Evolutionary conservation across 1,140 invertebrate genomes (phyloP).

Genomic region (Pararge aegeria): DNA sequence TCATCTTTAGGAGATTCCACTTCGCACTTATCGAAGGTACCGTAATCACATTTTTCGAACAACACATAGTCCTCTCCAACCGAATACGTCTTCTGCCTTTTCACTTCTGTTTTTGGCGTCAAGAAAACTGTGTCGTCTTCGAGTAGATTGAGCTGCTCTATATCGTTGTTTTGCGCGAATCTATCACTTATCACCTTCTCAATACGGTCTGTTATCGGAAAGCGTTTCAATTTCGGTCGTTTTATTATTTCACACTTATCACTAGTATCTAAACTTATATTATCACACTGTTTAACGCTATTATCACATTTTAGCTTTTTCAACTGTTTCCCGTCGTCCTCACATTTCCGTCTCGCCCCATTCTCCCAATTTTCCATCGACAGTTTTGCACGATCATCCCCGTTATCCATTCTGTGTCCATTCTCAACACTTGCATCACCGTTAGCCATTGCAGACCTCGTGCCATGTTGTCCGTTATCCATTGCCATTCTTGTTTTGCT

Average conservation of each 20-base stretch:
- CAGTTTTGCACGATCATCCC: not conserved
- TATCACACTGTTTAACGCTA: constrained; percentile 72
- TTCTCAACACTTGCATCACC: not conserved
- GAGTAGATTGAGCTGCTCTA: constrained; percentile 57
- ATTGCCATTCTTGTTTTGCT: not conserved
- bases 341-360: constrained; percentile 47
- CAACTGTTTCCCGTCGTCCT: constrained; percentile 48
- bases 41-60: constrained; percentile 75
- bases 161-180: constrained; percentile 50
- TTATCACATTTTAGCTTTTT: constrained; percentile 79
- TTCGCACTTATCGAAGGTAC: constrained; percentile 57
- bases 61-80: constrained; percentile 61
- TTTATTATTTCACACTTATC: constrained; percentile 61
- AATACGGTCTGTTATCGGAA: constrained; percentile 63
- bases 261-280: constrained; percentile 63
- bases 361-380: constrained; percentile 21
- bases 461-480: not conserved
- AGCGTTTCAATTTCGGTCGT: constrained; percentile 65
- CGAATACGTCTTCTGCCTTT: constrained; percentile 63
- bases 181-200: constrained; percentile 65
- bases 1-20: constrained; percentile 49
- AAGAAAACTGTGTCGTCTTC: constrained; percentile 69
- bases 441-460: not conserved
- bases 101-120: constrained; percentile 44
- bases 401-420: not conserved